Evolutionary conservation across 2,888 invertebrate genomes (phyloP).

Genomic region (Philonicus albiceps): DNA sequence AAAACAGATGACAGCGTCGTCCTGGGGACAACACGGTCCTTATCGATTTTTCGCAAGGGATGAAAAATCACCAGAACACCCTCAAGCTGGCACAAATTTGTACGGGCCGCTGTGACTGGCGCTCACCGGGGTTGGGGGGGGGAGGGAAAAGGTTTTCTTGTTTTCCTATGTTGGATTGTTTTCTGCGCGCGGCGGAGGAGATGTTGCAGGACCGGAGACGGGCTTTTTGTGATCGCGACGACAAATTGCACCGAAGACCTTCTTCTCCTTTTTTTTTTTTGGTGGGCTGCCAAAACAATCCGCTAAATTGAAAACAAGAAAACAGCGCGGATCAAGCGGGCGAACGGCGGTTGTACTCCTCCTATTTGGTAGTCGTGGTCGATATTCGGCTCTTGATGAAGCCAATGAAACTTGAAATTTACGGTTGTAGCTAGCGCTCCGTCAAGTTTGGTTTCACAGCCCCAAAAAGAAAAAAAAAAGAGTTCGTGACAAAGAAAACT

Average conservation of each 20-base stretch:
- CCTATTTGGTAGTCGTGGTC: too few species aligned
- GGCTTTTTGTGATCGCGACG: background rate
- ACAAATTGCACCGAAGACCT: background rate
- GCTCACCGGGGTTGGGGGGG: background rate
- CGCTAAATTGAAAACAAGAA: conserved; percentile 47
- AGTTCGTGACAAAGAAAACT: background rate
- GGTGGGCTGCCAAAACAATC: conserved; percentile 45
- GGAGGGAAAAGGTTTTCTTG: too few species aligned
- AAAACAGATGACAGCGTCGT: background rate
- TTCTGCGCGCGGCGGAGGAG: conserved; percentile 43
- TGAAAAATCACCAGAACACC: background rate
- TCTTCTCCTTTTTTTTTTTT: background rate
- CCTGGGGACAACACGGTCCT: conserved; percentile 10
- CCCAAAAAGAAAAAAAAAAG: background rate
- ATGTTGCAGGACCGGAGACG: background rate
- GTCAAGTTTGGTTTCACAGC: background rate
- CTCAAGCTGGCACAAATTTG: background rate
- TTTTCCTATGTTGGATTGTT: conserved; percentile 46
- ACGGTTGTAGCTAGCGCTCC: background rate
- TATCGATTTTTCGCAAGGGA: conserved; percentile 19
- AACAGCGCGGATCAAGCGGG: background rate
- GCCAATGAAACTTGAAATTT: background rate
- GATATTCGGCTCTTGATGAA: background rate
- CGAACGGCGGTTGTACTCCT: background rate
- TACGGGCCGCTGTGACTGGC: background rate